Base-by-base conservation (phyloP, 2,888 invertebrate species). In the Macrosoma leucophasiata region DNA sequence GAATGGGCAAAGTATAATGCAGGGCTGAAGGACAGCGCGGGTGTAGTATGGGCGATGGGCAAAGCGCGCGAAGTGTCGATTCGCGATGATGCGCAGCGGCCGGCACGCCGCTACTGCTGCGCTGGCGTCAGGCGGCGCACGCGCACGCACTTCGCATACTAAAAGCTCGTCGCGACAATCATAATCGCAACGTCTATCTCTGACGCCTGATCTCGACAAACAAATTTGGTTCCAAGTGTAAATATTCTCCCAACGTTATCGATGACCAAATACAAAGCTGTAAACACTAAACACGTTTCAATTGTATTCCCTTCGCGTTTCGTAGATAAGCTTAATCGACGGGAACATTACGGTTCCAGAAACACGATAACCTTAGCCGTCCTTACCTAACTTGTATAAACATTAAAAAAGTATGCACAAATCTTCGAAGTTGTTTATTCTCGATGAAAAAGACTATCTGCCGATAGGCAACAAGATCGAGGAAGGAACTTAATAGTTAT, bases 131-230 rank as follows among this genome's bases (percentile, higher is more conserved):
- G 64, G 67, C 76, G 64, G 58, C 76, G 70, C 55, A 48, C 48
- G 59, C 76, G 77, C 71, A 81, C 81, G 72, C 79, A 62, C 63
- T 62, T 62, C 72, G 84, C 75, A 84, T 82, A 82, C 79, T 82
- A 84, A 82, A 69, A 67, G 56, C 62, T 50, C 48, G 63, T 51
- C 69, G 69, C 69, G 64, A 70, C 72, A 52, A 58, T 58, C 62
- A 74, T 72, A 64, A 78, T 77, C 72, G 73, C 74, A 61, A 70
- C 48, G 45, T 36, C 58, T 63, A 67, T 63, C 69, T 66, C 59
- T 58, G 55, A 52, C 58, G 61, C 61, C 63, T 71, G 67, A 76
- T 74, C 76, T 75, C 59, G 53, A 42, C 65, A 65, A 72, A 72
- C 68, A 71, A 49, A 62, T 70, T 74, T 67, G 69, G 68, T 53